Evolutionary conservation across 2,888 invertebrate species (phyloP).

Genomic region (Synanthedon andrenaeformis): DNA sequence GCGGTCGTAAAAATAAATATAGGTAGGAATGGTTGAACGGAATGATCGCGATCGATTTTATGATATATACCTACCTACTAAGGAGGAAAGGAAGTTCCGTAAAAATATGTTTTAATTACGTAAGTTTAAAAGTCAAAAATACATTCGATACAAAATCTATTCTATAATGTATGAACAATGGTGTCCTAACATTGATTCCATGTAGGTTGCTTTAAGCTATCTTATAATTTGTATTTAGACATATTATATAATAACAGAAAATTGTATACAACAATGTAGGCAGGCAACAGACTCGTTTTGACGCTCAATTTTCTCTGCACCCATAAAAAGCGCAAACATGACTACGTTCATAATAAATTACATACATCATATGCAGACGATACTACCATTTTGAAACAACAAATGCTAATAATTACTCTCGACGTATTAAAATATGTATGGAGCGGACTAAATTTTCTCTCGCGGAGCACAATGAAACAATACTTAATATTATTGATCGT

Average conservation of each 20-base stretch:
- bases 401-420: constrained; percentile 45
- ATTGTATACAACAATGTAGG: constrained; percentile 31
- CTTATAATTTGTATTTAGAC: too few relatives aligned
- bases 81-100: neutral
- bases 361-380: constrained; percentile 35
- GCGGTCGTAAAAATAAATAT: constrained; percentile 51
- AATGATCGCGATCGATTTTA: neutral
- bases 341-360: constrained; percentile 53
- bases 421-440: constrained; percentile 28
- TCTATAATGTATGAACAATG: too few relatives aligned
- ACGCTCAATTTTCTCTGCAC: constrained; percentile 40
- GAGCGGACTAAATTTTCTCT: constrained; percentile 20
- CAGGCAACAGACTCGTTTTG: constrained; percentile 25
- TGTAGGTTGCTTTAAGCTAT: too few relatives aligned
- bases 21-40: constrained; percentile 19
- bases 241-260: neutral
- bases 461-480: constrained; percentile 23
- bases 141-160: too few relatives aligned
- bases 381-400: constrained; percentile 42
- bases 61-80: neutral
- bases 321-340: constrained; percentile 46
- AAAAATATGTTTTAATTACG: neutral
- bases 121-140: too few relatives aligned
- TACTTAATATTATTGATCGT: constrained; percentile 30
- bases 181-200: too few relatives aligned